Evolutionary conservation across 2,797 vertebrate species (phyloP).

Genomic region (Sphenodon punctatus): DNA sequence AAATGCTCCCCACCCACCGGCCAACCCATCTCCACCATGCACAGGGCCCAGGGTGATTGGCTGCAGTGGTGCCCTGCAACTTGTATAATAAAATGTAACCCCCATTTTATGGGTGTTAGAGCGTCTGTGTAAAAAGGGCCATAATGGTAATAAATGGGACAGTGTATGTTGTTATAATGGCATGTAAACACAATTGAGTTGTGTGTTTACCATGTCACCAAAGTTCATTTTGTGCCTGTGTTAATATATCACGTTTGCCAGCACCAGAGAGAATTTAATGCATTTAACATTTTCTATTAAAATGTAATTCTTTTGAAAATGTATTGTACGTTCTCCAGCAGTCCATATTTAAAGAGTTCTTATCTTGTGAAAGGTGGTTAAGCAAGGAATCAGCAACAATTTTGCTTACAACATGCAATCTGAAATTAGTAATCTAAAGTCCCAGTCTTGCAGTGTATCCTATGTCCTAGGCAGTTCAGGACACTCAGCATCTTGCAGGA

Average conservation of each 20-base stretch:
- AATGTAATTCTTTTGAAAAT: conserved; percentile 45
- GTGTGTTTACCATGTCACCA: not conserved
- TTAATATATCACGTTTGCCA: not conserved
- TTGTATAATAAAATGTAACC: too few relatives aligned
- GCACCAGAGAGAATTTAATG: too few relatives aligned
- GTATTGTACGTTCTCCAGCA: not conserved
- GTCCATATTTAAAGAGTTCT: not conserved
- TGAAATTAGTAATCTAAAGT: not conserved
- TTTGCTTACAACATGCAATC: not conserved
- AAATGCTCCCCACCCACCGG: too few relatives aligned
- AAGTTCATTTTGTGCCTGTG: not conserved
- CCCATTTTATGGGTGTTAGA: too few relatives aligned
- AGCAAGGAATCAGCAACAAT: conserved; percentile 7
- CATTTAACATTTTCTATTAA: too few relatives aligned
- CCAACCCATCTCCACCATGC: too few relatives aligned
- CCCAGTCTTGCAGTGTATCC: not conserved
- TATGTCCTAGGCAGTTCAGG: conserved; percentile 23
- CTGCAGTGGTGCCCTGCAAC: too few relatives aligned
- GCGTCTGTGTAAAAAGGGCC: too few relatives aligned
- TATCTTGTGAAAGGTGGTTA: not conserved
- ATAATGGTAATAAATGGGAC: not conserved
- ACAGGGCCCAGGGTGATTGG: too few relatives aligned
- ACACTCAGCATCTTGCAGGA: conserved; percentile 40
- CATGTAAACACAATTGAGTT: not conserved
- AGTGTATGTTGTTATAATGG: not conserved